Evolutionary conservation across 2,888 invertebrate genomes (phyloP).

Genomic region (Thecocarcelia acutangulata): DNA sequence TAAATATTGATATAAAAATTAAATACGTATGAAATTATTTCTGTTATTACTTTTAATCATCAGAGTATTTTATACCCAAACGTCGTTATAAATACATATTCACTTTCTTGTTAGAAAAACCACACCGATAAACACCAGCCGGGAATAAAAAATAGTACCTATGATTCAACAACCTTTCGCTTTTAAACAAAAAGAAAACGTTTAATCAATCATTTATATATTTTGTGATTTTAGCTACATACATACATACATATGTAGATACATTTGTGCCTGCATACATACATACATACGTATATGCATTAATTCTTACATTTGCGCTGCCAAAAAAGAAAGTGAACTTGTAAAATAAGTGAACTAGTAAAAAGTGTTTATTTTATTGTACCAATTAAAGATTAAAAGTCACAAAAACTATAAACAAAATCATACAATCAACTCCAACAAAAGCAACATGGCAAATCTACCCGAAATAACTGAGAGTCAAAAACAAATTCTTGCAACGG

Average conservation of each 20-base stretch:
- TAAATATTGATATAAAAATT: too few relatives aligned
- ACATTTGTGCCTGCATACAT: not conserved
- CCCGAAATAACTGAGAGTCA: constrained; percentile 59
- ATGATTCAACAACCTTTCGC: too few relatives aligned
- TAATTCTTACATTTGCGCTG: not conserved
- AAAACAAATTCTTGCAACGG: constrained; percentile 56
- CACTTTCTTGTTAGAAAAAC: too few relatives aligned
- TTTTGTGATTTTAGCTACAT: not conserved
- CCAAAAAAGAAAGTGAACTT: constrained; percentile 11
- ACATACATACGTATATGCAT: not conserved
- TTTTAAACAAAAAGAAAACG: too few relatives aligned
- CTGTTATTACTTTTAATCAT: too few relatives aligned
- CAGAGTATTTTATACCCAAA: too few relatives aligned
- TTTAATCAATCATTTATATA: too few relatives aligned
- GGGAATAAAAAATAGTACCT: too few relatives aligned
- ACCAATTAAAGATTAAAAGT: not conserved
- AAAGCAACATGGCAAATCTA: constrained; percentile 40
- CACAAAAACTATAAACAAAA: not conserved
- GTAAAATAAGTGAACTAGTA: too few relatives aligned
- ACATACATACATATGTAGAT: not conserved
- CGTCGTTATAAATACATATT: too few relatives aligned
- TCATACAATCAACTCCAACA: not conserved
- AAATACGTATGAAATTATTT: too few relatives aligned
- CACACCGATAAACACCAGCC: too few relatives aligned
- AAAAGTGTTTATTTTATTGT: not conserved